Base-by-base conservation (phyloP, 2,888 invertebrate species). In the Hirtodrosophila confusa region DNA sequence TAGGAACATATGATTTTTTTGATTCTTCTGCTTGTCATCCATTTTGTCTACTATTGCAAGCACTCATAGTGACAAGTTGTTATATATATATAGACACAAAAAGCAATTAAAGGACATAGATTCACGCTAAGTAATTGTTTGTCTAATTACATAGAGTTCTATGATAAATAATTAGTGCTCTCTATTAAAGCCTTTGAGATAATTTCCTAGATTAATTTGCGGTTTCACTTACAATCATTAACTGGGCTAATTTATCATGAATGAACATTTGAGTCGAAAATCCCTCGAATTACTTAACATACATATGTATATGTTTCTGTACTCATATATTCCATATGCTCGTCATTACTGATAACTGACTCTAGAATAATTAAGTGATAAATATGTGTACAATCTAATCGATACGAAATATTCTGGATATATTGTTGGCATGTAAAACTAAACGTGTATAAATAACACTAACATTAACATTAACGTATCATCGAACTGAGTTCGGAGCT, bases 121-220 rank as follows among this genome's bases (percentile, higher is more conserved):
- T 56, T 45, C 48, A 54, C 29, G 44, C 33, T 51, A 17, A 7
- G 36, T 69, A 69, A 73, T 73, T 73, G 53, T 44, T 17, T 31
- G 31, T 33, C 7, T 49, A 58, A 63, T 54, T 69, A 50, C 49
- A 54, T 23, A 17, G 17, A 10, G 17, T 17, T 17, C 17, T 17
- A 17, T 17, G 2, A 17, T 17, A 24, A 44, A 24, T 54, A 63
- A 69, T 72, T 75, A 53, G 23, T 23, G 55, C 39, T 23, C 33
- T 41, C 54, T 23, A 56, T 63, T 60, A 43, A 69, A 60, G 63
- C 61, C 39, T 17, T 17, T 17, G 17, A 17, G 1, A 2, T 17
- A 17, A 43, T 27, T 17, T 70, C 17, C 17, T 17, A 17, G 53
- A 70, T 75, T 73, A 61, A 39, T 47, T 62, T 70, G 70, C 44